Percentiles rank a stretch among this genome's conserved stretches.
phyloP scores from a whole-genome alignment of 1,140 invertebrate genomes.

The Heliconius hermathena region DNA sequence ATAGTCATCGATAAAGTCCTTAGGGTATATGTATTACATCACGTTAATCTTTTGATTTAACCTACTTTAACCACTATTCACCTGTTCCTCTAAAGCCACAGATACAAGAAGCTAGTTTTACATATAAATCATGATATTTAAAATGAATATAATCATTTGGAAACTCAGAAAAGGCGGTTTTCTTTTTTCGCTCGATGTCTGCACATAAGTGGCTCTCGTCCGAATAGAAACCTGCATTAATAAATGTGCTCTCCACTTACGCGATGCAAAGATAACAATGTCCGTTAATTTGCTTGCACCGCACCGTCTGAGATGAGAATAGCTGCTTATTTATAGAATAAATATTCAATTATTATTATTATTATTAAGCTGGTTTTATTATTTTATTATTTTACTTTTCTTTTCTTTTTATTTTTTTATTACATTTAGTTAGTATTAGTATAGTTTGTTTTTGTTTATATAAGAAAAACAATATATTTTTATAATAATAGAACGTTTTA shows the following conservation, averaged over 20 bases:
- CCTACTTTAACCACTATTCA: too few relatives aligned
- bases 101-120: too few relatives aligned
- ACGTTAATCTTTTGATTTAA: too few relatives aligned
- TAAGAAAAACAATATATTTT: too few relatives aligned
- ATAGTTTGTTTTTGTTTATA: neutral
- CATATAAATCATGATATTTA: neutral
- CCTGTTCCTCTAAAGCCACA: too few relatives aligned
- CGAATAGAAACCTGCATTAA: conserved; percentile 16
- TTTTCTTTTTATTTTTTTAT: too few relatives aligned
- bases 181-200: conserved; percentile 21
- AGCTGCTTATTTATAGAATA: neutral
- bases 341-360: too few relatives aligned
- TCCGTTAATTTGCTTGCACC: conserved; percentile 8
- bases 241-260: neutral
- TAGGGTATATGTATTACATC: too few relatives aligned
- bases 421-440: too few relatives aligned
- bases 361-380: neutral
- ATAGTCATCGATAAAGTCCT: too few relatives aligned
- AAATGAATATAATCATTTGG: neutral
- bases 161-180: neutral
- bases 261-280: conserved; percentile 24
- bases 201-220: conserved; percentile 25
- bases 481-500: too few relatives aligned
- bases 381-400: too few relatives aligned
- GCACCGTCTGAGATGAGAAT: conserved; percentile 11